phyloP scores from a whole-genome alignment of 2,888 invertebrate genomes.

The Tiphia femorata region DNA sequence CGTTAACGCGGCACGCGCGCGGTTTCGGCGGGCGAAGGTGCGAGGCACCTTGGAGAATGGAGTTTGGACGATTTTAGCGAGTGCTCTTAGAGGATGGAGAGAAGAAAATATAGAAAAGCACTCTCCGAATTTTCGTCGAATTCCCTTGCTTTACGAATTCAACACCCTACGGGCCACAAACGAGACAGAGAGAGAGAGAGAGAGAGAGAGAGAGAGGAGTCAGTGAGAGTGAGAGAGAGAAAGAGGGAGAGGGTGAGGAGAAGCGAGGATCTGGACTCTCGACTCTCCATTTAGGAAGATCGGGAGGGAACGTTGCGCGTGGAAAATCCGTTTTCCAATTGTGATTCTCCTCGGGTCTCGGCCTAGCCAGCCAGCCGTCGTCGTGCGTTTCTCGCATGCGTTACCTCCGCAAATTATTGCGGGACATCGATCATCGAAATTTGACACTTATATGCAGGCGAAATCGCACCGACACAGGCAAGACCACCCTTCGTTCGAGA shows the following conservation, averaged over 20 bases:
- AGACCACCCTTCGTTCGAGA: conserved; percentile 18
- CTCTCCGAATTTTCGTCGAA: no score
- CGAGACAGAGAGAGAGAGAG: conserved; percentile 1
- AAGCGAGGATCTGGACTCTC: not conserved
- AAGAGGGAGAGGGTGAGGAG: not conserved
- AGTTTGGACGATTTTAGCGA: no score
- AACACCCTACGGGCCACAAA: no score
- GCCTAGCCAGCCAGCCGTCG: no score
- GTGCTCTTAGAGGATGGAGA: not conserved
- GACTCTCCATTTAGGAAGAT: no score
- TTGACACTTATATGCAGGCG: conserved; percentile 59
- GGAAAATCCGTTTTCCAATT: no score
- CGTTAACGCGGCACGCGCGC: no score
- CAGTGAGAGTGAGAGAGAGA: not conserved
- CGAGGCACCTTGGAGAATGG: no score
- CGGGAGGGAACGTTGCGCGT: no score
- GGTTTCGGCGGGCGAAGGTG: no score
- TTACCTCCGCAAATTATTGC: conserved; percentile 46
- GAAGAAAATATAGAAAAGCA: not conserved
- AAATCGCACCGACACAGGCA: conserved; percentile 49
- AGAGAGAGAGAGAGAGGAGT: conserved; percentile 2
- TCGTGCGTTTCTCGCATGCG: not conserved
- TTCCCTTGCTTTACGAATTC: no score
- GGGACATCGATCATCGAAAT: conserved; percentile 62
- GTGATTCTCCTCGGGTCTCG: conserved; percentile 1